These are phyloP conservation scores for Mimachlamys varia DNA, from an alignment of 2,888 invertebrate genomes.

Conservation along the genomic window DNA sequence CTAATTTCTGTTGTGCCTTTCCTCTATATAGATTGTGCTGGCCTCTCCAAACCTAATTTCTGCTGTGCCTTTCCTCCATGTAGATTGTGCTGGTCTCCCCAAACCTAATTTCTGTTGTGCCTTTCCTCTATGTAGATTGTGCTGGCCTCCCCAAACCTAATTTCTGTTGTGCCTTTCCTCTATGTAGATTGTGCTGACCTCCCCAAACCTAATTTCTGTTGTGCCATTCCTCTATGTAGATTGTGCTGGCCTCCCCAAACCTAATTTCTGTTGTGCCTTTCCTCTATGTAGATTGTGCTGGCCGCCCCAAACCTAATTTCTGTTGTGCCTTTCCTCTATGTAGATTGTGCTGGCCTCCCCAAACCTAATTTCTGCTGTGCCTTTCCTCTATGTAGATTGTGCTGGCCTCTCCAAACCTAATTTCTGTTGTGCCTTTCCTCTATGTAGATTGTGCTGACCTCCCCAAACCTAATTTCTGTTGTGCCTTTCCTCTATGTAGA, in stretches of 20 bases:
- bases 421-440: not conserved
- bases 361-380: not conserved
- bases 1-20: not conserved
- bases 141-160: not conserved
- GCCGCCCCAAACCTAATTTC: not conserved
- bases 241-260: not conserved
- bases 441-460: not conserved
- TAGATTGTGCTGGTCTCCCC: not conserved
- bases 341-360: not conserved
- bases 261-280: not conserved
- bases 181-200: not conserved
- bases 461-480: not conserved
- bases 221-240: not conserved
- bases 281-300: not conserved
- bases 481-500: not conserved
- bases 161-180: not conserved
- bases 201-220: not conserved
- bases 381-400: not conserved
- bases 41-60: not conserved
- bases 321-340: not conserved
- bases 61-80: not conserved
- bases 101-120: not conserved
- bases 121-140: not conserved
- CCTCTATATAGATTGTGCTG: not conserved
- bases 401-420: not conserved